These are phyloP conservation scores for Camponotus floridanus DNA, from an alignment of 1,140 invertebrate species.

Conservation along the genomic window DNA sequence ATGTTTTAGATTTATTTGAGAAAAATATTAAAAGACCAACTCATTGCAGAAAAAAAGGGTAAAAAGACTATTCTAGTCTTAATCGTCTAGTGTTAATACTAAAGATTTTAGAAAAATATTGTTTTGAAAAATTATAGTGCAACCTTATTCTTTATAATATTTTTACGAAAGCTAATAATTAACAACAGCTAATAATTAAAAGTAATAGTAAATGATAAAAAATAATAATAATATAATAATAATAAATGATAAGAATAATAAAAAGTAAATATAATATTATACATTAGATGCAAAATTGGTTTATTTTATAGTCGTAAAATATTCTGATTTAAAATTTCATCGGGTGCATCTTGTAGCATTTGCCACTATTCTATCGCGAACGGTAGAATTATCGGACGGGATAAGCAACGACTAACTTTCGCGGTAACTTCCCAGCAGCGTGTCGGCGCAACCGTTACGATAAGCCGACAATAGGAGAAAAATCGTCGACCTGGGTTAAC, in stretches of 20 bases:
- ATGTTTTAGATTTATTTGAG: constrained; percentile 18
- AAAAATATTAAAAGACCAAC: not conserved
- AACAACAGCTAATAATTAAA: not conserved
- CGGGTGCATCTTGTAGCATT: constrained; percentile 5
- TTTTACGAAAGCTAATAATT: not conserved
- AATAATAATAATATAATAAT: not conserved
- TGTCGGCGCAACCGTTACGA: constrained; percentile 22
- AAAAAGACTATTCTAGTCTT: not conserved
- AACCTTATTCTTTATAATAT: not conserved
- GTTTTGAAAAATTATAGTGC: not conserved
- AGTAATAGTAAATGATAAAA: not conserved
- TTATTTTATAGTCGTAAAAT: not conserved
- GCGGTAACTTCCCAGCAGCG: constrained; percentile 2
- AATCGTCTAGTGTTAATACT: not conserved
- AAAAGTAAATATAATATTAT: not conserved
- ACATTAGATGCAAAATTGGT: not conserved
- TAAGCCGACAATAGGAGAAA: constrained; percentile 59
- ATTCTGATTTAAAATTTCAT: not conserved
- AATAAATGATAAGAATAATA: not conserved
- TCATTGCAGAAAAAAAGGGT: not conserved
- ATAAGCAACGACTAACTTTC: constrained; percentile 43
- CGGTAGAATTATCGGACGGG: constrained; percentile 8
- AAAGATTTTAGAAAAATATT: not conserved
- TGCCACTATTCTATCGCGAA: constrained; percentile 1
- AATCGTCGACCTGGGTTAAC: constrained; percentile 45